Conservation (phyloP, 2,797 vertebrate genomes). For the Carcharodon carcharias region DNA sequence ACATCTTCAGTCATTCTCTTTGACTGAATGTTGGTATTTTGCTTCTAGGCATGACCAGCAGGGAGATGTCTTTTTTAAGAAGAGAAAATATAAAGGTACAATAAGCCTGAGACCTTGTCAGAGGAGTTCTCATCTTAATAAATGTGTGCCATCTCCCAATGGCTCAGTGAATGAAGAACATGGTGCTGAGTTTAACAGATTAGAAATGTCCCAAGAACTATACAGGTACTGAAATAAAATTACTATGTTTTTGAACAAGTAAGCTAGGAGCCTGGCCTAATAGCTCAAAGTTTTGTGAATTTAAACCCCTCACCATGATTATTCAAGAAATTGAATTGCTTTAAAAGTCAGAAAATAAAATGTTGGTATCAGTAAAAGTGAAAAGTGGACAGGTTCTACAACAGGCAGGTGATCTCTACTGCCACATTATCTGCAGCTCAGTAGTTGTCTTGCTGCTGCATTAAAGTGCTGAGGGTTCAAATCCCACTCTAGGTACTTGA, state of each 20-base stretch:
- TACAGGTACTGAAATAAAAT: not conserved
- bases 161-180: not conserved
- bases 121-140: not conserved
- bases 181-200: not conserved
- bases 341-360: not conserved
- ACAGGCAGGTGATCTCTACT: not conserved
- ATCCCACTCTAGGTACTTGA: not conserved
- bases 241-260: not conserved
- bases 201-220: not conserved
- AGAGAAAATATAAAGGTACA: constrained; percentile 71
- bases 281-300: not conserved
- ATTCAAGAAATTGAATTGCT: not conserved
- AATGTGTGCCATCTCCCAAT: not conserved
- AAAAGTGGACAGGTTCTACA: not conserved
- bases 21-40: constrained; percentile 52
- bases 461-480: not conserved
- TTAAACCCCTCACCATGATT: not conserved
- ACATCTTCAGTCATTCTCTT: constrained; percentile 50
- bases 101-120: constrained; percentile 54
- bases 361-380: not conserved
- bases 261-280: not conserved
- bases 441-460: not conserved
- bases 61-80: constrained; percentile 55
- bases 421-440: not conserved
- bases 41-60: constrained; percentile 40